Conservation (phyloP, 2,797 vertebrate species). For the Malacoctenus gilli region DNA sequence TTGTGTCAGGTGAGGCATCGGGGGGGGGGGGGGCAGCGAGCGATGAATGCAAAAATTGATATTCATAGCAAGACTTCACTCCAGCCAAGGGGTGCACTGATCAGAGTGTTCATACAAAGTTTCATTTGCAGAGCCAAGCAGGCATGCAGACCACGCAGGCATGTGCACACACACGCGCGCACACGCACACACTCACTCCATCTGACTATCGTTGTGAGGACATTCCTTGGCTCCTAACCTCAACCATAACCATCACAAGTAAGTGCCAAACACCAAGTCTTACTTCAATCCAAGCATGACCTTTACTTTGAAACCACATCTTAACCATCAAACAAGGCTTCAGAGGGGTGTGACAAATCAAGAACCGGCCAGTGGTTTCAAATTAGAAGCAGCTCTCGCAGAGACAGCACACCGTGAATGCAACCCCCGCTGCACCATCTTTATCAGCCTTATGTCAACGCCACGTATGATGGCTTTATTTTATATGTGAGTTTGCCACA, state of each 20-base stretch:
- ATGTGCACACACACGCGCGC: constrained; percentile 4
- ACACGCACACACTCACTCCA: constrained; percentile 6
- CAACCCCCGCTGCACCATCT: constrained; percentile 5
- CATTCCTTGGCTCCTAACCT: background rate
- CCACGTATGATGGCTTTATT: constrained; percentile 65
- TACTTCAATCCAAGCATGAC: background rate
- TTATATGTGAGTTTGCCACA: constrained; percentile 44
- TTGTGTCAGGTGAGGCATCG: constrained; percentile 66
- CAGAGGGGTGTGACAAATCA: background rate
- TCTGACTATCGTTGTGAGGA: background rate
- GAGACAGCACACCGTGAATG: constrained; percentile 2
- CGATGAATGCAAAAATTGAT: constrained; percentile 72
- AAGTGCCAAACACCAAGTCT: background rate
- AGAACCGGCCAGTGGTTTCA: background rate
- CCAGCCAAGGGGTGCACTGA: constrained; percentile 63
- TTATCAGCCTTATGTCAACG: constrained; percentile 38
- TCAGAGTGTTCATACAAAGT: constrained; percentile 73
- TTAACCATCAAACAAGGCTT: background rate
- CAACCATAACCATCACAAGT: background rate
- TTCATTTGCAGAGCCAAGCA: constrained; percentile 69
- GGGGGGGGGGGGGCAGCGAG: constrained; percentile 50
- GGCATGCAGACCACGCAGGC: constrained; percentile 45
- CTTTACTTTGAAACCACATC: no score
- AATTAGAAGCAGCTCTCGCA: background rate
- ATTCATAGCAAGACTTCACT: constrained; percentile 71